phyloP scores from a whole-genome alignment of 2,797 vertebrate species.

The Phalanger gymnotis region DNA sequence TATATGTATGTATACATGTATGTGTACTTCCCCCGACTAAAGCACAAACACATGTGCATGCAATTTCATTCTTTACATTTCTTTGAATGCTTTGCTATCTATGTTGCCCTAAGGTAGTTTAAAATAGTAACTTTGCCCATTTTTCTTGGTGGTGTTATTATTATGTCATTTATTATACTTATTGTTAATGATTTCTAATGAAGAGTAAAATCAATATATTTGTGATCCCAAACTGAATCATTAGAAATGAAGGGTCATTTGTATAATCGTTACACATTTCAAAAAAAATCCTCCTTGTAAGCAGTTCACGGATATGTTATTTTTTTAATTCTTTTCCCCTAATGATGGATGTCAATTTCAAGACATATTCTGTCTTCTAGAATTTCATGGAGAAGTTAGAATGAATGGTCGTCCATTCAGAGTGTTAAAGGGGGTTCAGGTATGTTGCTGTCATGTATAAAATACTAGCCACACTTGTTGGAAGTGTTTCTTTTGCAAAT shows the following conservation, averaged over 20 bases:
- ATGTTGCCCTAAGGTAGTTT: neutral
- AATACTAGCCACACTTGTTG: neutral
- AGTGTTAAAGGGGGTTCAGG: neutral
- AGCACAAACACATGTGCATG: conserved; percentile 6
- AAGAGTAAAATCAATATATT: too few species aligned
- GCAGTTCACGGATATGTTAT: neutral
- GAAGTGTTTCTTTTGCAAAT: neutral
- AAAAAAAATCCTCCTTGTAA: neutral
- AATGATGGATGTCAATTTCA: neutral
- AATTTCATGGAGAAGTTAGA: fast-evolving
- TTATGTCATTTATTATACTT: neutral
- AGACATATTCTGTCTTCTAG: fast-evolving
- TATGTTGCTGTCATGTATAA: too few species aligned
- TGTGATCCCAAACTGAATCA: neutral
- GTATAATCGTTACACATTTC: neutral
- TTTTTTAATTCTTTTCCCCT: neutral
- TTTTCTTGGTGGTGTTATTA: neutral
- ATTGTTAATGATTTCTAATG: too few species aligned
- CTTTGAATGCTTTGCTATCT: neutral
- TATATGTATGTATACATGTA: neutral
- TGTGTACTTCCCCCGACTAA: neutral
- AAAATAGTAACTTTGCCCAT: neutral
- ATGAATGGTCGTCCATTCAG: neutral
- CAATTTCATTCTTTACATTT: neutral
- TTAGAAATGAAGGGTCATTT: neutral